These are phyloP conservation scores for Amphipyra berbera DNA, from an alignment of 2,888 invertebrate species.

Conservation along the genomic window DNA sequence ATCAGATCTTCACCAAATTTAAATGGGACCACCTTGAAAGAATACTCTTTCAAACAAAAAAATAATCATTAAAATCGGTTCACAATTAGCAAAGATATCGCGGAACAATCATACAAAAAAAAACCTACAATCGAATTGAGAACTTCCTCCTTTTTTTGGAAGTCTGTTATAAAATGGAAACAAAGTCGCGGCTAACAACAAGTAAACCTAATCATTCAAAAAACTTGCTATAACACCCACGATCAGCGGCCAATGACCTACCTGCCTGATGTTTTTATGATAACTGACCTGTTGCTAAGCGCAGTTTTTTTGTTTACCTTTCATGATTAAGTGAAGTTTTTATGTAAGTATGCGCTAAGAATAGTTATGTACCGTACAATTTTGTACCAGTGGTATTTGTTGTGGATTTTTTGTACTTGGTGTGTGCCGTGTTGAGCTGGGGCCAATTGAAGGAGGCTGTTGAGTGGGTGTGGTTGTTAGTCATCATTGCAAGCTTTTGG, in stretches of 20 bases:
- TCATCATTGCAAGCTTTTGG: slow-evolving; percentile 4
- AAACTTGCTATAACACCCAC: slow-evolving; percentile 22
- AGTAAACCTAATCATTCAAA: slow-evolving; percentile 28
- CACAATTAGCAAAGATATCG: too few species aligned
- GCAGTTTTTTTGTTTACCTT: slow-evolving; percentile 25
- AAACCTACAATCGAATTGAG: too few species aligned
- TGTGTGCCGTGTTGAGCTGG: not conserved
- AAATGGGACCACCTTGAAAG: too few species aligned
- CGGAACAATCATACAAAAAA: too few species aligned
- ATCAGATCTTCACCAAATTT: too few species aligned
- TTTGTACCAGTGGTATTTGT: not conserved
- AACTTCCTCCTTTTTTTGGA: too few species aligned
- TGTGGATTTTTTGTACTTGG: slow-evolving; percentile 16
- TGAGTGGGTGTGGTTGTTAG: slow-evolving; percentile 27
- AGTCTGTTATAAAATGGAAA: not conserved
- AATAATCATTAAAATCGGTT: too few species aligned
- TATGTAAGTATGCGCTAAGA: slow-evolving; percentile 23
- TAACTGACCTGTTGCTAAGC: slow-evolving; percentile 32
- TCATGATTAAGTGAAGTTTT: slow-evolving; percentile 11
- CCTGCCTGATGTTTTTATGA: slow-evolving; percentile 17
- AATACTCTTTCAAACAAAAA: too few species aligned
- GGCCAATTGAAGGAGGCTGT: slow-evolving; percentile 5
- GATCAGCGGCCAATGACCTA: slow-evolving; percentile 34
- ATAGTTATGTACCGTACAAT: slow-evolving; percentile 26
- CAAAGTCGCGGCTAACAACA: not conserved